Evolutionary conservation across 2,888 invertebrate genomes (phyloP).

Genomic region (Rhamphomyia laevipes): DNA sequence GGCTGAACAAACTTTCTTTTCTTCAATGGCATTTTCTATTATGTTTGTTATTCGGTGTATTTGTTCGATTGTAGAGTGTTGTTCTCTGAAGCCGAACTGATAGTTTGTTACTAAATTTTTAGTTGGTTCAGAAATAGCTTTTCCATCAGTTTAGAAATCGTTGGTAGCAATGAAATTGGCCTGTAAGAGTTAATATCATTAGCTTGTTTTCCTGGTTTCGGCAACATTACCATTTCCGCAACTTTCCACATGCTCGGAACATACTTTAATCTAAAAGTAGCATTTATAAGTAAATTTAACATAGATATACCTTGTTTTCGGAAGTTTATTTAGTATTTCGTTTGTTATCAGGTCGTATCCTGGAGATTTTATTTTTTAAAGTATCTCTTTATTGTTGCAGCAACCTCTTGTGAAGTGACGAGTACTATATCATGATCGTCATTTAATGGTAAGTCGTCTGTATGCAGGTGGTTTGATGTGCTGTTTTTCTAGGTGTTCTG

Average conservation of each 20-base stretch:
- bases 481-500: too few relatives aligned
- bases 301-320: neutral
- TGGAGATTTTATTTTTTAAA: neutral
- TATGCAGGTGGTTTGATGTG: too few relatives aligned
- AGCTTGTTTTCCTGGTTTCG: slow-evolving; percentile 11
- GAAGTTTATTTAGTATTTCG: neutral
- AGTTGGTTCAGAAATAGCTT: slow-evolving; percentile 1
- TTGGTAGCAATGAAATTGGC: slow-evolving; percentile 13
- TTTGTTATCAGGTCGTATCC: neutral
- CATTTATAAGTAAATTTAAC: too few relatives aligned
- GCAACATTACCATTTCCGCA: slow-evolving; percentile 1
- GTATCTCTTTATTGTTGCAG: too few relatives aligned
- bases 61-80: slow-evolving; percentile 13
- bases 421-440: too few relatives aligned
- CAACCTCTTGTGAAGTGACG: too few relatives aligned
- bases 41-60: slow-evolving; percentile 7
- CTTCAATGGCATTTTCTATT: slow-evolving; percentile 4
- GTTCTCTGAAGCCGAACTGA: slow-evolving; percentile 12
- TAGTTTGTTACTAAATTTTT: slow-evolving; percentile 4
- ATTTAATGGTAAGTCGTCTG: too few relatives aligned
- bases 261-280: too few relatives aligned
- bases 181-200: slow-evolving; percentile 7
- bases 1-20: slow-evolving; percentile 4
- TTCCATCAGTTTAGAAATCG: slow-evolving; percentile 13
- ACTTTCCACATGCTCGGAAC: slow-evolving; percentile 17